phyloP scores from a whole-genome alignment of 2,888 invertebrate genomes.

The Parnassius mnemosyne region DNA sequence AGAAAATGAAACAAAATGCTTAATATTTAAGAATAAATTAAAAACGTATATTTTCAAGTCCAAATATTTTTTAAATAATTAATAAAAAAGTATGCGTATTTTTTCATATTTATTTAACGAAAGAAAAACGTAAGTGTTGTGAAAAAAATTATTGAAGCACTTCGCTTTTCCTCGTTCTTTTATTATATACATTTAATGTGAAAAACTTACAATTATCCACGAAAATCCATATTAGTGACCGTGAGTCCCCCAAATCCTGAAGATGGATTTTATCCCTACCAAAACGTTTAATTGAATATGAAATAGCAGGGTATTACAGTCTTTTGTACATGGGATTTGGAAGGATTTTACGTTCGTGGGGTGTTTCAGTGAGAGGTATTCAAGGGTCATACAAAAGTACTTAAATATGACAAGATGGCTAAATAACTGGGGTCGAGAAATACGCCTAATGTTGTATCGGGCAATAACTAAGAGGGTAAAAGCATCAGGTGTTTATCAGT shows the following conservation, averaged over 20 bases:
- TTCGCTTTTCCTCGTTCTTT: background rate
- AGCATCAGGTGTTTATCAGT: conserved; percentile 46
- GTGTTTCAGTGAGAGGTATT: conserved; percentile 61
- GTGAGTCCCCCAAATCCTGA: conserved; percentile 55
- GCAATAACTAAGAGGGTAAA: conserved; percentile 31
- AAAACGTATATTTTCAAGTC: no score
- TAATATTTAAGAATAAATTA: no score
- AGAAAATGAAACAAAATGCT: no score
- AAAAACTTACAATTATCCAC: conserved; percentile 18
- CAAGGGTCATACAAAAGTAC: conserved; percentile 69
- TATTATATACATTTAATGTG: background rate
- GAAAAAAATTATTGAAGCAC: no score
- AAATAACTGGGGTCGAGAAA: conserved; percentile 55
- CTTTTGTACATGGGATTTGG: conserved; percentile 73
- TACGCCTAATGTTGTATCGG: conserved; percentile 34
- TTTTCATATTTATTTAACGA: no score
- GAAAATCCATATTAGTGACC: conserved; percentile 43
- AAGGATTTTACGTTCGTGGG: conserved; percentile 55
- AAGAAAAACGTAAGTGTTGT: no score
- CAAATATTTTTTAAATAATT: no score
- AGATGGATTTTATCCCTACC: conserved; percentile 80
- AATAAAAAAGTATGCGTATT: no score
- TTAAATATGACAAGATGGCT: conserved; percentile 50
- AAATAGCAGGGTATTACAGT: conserved; percentile 79
- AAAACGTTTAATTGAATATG: conserved; percentile 87